phyloP scores from a whole-genome alignment of 2,888 invertebrate species.

The Prenolepis imparis region DNA sequence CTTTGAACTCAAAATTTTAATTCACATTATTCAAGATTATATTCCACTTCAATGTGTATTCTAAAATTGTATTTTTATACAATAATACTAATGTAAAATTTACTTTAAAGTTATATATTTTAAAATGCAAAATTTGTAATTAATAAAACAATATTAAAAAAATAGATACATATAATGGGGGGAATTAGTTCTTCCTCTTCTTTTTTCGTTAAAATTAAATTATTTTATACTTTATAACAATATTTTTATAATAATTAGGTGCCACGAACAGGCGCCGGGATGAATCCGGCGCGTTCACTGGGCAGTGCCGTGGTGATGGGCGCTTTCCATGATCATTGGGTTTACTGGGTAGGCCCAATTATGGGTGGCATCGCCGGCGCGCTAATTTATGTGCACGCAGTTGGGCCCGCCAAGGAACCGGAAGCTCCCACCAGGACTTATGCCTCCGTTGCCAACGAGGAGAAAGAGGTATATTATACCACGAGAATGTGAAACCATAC shows the following conservation, averaged over 20 bases:
- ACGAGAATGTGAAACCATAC: conserved; percentile 48
- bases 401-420: conserved; percentile 83
- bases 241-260: conserved; percentile 83
- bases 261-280: conserved; percentile 93
- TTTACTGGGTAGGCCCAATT: conserved; percentile 96
- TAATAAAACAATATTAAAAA: not conserved
- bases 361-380: conserved; percentile 93
- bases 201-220: not conserved
- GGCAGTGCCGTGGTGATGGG: conserved; percentile 94
- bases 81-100: no score
- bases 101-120: not conserved
- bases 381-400: conserved; percentile 90
- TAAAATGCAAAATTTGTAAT: not conserved
- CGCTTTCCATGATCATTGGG: conserved; percentile 94
- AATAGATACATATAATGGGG: no score
- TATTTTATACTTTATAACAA: not conserved
- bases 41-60: not conserved
- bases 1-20: not conserved
- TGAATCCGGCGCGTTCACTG: conserved; percentile 97
- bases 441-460: conserved; percentile 84
- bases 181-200: not conserved
- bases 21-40: not conserved
- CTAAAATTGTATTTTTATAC: not conserved
- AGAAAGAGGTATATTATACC: conserved; percentile 84
- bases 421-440: conserved; percentile 82